Evolutionary conservation across 2,797 vertebrate species (phyloP).

Genomic region (Kryptolebias ocellatus): DNA sequence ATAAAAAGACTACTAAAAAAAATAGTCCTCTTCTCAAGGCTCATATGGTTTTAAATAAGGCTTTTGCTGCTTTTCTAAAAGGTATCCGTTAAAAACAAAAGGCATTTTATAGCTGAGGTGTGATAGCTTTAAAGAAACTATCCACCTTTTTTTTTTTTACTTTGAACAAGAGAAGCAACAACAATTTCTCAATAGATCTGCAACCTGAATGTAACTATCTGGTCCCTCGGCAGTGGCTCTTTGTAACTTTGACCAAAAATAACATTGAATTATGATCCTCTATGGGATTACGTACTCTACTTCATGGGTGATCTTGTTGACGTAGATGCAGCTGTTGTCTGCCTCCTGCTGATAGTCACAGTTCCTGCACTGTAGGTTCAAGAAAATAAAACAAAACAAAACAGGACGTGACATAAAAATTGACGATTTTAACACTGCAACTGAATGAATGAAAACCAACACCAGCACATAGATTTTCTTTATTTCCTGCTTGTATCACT

Average conservation of each 20-base stretch:
- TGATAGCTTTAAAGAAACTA: neutral
- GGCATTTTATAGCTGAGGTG: no score
- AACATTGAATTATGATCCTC: neutral
- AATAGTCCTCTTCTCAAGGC: no score
- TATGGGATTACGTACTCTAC: slow-evolving; percentile 89
- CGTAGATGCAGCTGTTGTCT: slow-evolving; percentile 96
- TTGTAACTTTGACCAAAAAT: no score
- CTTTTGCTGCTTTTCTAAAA: no score
- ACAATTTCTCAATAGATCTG: neutral
- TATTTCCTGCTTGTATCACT: no score
- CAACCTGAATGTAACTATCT: no score
- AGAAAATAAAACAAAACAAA: neutral
- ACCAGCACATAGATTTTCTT: no score
- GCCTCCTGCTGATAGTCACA: slow-evolving; percentile 97
- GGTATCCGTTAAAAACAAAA: no score
- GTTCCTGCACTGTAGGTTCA: slow-evolving; percentile 87
- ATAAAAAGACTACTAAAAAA: no score
- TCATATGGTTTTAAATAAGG: no score
- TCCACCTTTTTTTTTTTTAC: neutral
- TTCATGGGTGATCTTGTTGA: slow-evolving; percentile 97
- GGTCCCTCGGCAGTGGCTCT: no score
- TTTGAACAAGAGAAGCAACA: neutral
- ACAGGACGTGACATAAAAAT: neutral
- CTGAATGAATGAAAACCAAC: neutral
- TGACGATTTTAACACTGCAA: neutral